Evolutionary conservation across 2,113 vertebrate species (phyloP).

Genomic region (Phrynocephalus versicolor): DNA sequence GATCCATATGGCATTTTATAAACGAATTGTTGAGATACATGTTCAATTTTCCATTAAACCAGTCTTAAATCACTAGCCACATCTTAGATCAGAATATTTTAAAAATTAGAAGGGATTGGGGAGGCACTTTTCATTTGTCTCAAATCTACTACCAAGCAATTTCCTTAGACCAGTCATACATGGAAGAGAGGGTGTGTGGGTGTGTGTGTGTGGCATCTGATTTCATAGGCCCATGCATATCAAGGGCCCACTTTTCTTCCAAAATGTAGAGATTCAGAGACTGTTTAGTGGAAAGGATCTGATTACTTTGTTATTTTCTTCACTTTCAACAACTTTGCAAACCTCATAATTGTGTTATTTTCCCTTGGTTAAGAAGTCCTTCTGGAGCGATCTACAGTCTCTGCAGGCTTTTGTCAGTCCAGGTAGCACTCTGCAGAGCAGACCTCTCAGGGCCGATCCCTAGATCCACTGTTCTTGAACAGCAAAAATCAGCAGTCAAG

Average conservation of each 20-base stretch:
- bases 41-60: neutral
- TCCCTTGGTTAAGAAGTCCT: neutral
- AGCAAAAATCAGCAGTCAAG: neutral
- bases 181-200: too few relatives aligned
- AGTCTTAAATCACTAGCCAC: neutral
- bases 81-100: too few relatives aligned
- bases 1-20: neutral
- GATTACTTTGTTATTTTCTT: neutral
- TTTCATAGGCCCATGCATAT: neutral
- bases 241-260: neutral
- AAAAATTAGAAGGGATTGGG: neutral
- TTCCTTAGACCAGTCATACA: neutral
- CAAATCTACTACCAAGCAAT: neutral
- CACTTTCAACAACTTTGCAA: neutral
- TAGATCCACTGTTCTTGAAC: neutral
- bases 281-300: neutral
- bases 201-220: too few relatives aligned
- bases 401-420: neutral
- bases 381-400: neutral
- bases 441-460: neutral
- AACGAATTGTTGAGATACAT: neutral
- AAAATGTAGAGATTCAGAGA: neutral
- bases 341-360: neutral
- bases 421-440: neutral
- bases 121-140: neutral